Evolutionary conservation across 2,888 invertebrate species (phyloP), one percentile per base, ranked within the genome.

Genomic region (Melanostoma mellinum): DNA sequence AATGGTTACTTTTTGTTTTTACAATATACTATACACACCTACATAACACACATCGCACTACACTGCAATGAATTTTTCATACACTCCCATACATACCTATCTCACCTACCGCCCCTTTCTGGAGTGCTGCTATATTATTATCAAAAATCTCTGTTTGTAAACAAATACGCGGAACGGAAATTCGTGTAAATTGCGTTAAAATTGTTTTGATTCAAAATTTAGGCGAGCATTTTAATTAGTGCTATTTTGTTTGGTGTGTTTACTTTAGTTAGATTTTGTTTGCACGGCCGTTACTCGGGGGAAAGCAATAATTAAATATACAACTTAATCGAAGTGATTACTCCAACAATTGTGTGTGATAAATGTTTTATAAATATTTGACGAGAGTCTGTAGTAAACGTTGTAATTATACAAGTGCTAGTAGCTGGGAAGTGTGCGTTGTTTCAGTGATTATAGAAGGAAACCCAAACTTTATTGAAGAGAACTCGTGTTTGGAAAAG

Each of bases 191-290:
- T 63, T 65, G 78, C 40, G 53, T 73, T 67, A 68, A 73, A 73
- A 53, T 61, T 55, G 44, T 68, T 79, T 61, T 61, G 68, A 73
- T 61, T 68, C 20, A 79, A 73, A 48, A 68, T 68, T 73, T 67
- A 50, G 68, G 40, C 48, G 46, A 73, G 40, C 40, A 52, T 72
- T 78, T 78, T 61, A 79, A 73, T 68, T 68, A 20, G 20, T 40
- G 52, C 61, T 79, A 55, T 42, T 79, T 60, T 48, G 48, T 30
- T 48, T 48, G 3, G 48, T 2, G 10, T 73, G 68, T 61, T 68
- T 61, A 30, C 60, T 68, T 67, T 53, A 3, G 30, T 58, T 42
- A 32, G 40, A 50, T 36, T 46, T 67, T 65, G 44, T 61, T 50
- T 68, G 36, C 3, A 20, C 9, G 32, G n/a, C 46, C 10, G 69